phyloP scores from a whole-genome alignment of 2,888 invertebrate species.

The Patella pellucida region DNA sequence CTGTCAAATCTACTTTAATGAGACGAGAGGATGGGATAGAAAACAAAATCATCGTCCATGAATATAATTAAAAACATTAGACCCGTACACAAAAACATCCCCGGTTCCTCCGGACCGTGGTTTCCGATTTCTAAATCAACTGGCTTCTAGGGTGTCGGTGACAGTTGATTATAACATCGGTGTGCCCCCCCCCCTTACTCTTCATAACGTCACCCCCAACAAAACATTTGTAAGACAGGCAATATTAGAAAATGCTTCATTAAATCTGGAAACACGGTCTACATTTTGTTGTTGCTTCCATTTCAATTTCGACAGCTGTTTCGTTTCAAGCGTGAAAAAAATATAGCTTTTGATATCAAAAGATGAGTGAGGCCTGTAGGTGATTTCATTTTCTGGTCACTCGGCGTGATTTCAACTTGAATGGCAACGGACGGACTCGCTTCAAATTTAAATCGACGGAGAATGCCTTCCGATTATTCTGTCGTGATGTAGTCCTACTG shows the following conservation, averaged over 20 bases:
- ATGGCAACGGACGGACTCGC: too few species aligned
- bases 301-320: not conserved
- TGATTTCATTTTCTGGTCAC: conserved; percentile 1
- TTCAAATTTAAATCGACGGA: too few species aligned
- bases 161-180: conserved; percentile 18
- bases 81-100: conserved; percentile 17
- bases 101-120: conserved; percentile 17
- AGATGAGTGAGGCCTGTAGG: not conserved
- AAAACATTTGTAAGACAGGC: not conserved
- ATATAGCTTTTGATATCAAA: too few species aligned
- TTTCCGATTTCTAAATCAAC: conserved; percentile 17
- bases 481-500: not conserved
- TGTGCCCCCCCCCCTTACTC: not conserved
- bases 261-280: not conserved
- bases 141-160: not conserved
- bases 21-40: not conserved
- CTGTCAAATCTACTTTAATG: not conserved
- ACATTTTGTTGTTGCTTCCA: not conserved
- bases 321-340: conserved; percentile 3
- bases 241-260: not conserved
- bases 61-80: conserved; percentile 26
- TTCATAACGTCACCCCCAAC: not conserved
- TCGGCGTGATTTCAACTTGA: not conserved
- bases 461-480: too few species aligned
- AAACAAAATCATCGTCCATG: conserved; percentile 23